Base-by-base conservation (phyloP, 2,888 invertebrate genomes). In the Mythimna lalbum region DNA sequence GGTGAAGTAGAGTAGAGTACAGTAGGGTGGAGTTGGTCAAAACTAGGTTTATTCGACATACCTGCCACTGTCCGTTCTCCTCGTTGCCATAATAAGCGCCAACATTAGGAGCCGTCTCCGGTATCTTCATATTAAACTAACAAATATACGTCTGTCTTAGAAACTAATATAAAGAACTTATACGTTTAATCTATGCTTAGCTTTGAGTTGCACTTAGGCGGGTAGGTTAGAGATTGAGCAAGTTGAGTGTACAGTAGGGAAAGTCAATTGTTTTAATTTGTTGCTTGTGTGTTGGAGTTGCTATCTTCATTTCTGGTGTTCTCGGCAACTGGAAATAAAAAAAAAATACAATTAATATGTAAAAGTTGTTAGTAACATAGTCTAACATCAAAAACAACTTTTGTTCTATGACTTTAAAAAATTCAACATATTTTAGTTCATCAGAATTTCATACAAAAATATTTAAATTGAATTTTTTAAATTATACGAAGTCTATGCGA, bases 51-150 rank as follows among this genome's bases (percentile, higher is more conserved):
- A 9, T 19, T 27, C 9, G 14, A 85, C 88, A 64, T 47, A 95
- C 95, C 93, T 96, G 95, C 95, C 95, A 96, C 90, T 95, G 95
- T 70, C 94, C 94, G 78, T 93, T 95, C 27, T 94, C 95, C 47
- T 95, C 95, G 31, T 93, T 95, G 84, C 94, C 95, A 83, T 95
- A 95, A 67, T 96, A 96, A 83, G 94, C 94, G 49, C 95, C 95
- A 84, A 94, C 91, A 50, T 94, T 95, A 0, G 94, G 91, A 0
- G 93, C 87, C 0, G 93, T 93, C 90, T 96, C 95, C 17, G 95
- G 95, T 89, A 96, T 96, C 93, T 95, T 95, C 95, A 96, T 96
- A 76, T 89, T 88, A 71, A 61, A 53, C 43, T 63, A 73, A 49
- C 47, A 56, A 75, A 60, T 69, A 76, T 79, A 71, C 73, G 71